Evolutionary conservation across 1,140 invertebrate genomes (phyloP).

Genomic region (Oscheius sp.): DNA sequence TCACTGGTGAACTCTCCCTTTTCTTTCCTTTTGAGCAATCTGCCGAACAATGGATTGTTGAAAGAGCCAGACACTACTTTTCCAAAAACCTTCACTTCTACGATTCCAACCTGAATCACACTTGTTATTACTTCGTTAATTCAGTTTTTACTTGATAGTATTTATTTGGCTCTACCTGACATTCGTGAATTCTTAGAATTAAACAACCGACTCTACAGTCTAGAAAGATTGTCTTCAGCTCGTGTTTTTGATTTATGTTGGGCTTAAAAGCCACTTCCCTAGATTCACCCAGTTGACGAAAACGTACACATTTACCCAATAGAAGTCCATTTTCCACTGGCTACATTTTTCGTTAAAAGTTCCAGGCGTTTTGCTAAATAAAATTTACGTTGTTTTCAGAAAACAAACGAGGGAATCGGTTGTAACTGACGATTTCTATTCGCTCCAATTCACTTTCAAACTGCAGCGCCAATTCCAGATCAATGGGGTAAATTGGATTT

Average conservation of each 20-base stretch:
- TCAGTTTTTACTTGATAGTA: no score
- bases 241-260: slow-evolving; percentile 22
- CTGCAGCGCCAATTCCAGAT: slow-evolving; percentile 19
- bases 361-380: slow-evolving; percentile 6
- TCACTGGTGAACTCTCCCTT: slow-evolving; percentile 31
- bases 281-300: neutral
- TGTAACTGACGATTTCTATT: slow-evolving; percentile 35
- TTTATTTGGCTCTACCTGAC: no score
- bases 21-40: neutral
- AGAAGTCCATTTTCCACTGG: neutral
- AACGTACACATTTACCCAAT: neutral
- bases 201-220: no score
- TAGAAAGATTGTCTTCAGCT: slow-evolving; percentile 37
- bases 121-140: no score
- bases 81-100: slow-evolving; percentile 31
- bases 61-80: neutral
- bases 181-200: no score
- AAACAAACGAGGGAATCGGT: slow-evolving; percentile 29
- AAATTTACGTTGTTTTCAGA: neutral
- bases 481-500: neutral
- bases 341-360: slow-evolving; percentile 15
- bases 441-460: slow-evolving; percentile 27
- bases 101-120: slow-evolving; percentile 33
- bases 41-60: neutral
- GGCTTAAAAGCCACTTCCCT: slow-evolving; percentile 34